Evolutionary conservation across 2,113 vertebrate species (phyloP).

Genomic region (Brienomyrus longianalis): DNA sequence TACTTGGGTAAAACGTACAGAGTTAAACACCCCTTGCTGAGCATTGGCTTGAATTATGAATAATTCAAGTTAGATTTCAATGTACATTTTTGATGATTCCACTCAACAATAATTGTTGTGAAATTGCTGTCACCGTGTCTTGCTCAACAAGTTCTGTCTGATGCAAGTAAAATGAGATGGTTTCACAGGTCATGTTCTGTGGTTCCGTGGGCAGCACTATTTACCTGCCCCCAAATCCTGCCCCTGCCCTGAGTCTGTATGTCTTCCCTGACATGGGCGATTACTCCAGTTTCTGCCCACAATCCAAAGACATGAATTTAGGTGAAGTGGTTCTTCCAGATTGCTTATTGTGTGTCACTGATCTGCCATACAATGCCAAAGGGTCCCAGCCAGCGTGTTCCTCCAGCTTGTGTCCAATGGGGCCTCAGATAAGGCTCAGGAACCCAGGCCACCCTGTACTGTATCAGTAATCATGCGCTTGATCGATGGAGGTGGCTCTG

Average conservation of each 20-base stretch:
- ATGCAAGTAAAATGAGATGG: background rate
- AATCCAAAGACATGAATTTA: background rate
- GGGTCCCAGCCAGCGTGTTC: background rate
- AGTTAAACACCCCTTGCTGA: background rate
- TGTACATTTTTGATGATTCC: background rate
- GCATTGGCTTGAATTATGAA: background rate
- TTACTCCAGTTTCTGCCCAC: background rate
- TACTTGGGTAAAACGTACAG: background rate
- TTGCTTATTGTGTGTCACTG: background rate
- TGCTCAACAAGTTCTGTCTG: background rate
- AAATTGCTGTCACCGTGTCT: background rate
- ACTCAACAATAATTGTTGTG: background rate
- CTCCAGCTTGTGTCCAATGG: background rate
- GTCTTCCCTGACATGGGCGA: background rate
- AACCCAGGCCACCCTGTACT: background rate
- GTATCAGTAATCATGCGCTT: background rate
- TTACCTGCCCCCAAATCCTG: background rate
- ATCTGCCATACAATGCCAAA: background rate
- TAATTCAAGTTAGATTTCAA: background rate
- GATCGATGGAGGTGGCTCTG: background rate
- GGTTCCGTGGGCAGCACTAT: background rate
- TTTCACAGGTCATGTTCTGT: background rate
- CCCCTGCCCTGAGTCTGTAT: background rate
- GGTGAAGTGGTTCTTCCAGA: background rate
- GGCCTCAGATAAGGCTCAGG: background rate